These are phyloP conservation scores for Mesorhabditis sp. DNA, from an alignment of 2,888 invertebrate genomes.

Conservation along the genomic window DNA sequence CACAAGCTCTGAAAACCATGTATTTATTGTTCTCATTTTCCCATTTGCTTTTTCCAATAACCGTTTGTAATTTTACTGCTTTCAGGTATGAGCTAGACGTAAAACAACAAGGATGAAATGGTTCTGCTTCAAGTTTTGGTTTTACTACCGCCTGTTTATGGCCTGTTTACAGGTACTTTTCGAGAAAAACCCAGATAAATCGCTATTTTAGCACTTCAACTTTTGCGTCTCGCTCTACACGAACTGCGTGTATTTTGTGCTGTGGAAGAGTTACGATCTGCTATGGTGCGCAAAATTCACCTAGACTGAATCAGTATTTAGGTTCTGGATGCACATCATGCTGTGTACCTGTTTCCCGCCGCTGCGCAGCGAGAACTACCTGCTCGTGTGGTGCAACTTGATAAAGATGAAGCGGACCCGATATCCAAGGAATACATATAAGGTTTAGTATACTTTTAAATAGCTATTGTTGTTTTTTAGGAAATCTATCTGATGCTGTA, in stretches of 20 bases:
- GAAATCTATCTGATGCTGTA: conserved; percentile 44
- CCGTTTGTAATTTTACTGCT: not conserved
- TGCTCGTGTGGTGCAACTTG: conserved; percentile 47
- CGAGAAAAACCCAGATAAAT: conserved; percentile 20
- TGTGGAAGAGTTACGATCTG: conserved; percentile 56
- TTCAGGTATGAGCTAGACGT: not conserved
- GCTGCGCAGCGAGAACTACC: conserved; percentile 39
- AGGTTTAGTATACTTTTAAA: conserved; percentile 23
- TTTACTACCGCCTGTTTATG: conserved; percentile 48
- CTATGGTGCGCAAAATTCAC: conserved; percentile 36
- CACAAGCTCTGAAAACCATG: too few relatives aligned
- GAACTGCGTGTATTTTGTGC: conserved; percentile 51
- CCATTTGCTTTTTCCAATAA: not conserved
- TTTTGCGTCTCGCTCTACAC: conserved; percentile 40
- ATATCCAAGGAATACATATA: conserved; percentile 42
- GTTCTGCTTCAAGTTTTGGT: conserved; percentile 54
- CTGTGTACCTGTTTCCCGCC: conserved; percentile 51
- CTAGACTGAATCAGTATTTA: not conserved
- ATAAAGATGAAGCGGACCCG: conserved; percentile 39
- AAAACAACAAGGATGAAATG: conserved; percentile 27
- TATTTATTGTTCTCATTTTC: too few relatives aligned
- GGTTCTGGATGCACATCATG: conserved; percentile 53
- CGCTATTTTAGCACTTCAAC: conserved; percentile 1
- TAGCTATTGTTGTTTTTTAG: conserved; percentile 19
- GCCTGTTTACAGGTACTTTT: conserved; percentile 53